Base-by-base conservation (phyloP, 2,113 vertebrate species). In the Aspiorhynchus laticeps region DNA sequence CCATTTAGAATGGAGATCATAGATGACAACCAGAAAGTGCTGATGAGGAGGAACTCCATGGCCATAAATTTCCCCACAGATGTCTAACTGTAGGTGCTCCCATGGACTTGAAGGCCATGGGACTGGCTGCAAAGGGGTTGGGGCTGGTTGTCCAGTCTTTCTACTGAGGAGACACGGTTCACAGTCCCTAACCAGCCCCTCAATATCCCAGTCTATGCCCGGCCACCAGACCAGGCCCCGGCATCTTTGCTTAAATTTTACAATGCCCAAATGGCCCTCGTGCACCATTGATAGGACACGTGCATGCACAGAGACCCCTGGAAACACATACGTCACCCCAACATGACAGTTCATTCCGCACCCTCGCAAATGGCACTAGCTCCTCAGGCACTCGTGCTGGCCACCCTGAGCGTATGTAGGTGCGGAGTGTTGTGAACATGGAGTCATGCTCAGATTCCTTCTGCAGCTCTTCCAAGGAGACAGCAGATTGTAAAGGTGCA, bases 271-370 rank as follows among this genome's bases (percentile, higher is more conserved):
- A n/a, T 74, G 38, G 2, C 36, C 36, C 71, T 41, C 15, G 7
- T 71, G 67, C 2, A 15, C 67, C 67, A 71, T 80, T 59, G 78
- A 31, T 59, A 80, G 28, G 24, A 80, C 28, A 10, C 78, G 17
- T 8, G 53, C 78, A 53, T 8, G 28, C 78, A 75, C 74, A 85
- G n/a, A 78, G 36, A 51, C 74, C 56, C n/a, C 15, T 61, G 53
- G 51, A 85, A 73, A 85, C 74, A 85, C 3, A 43, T 43, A 69
- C 56, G 8, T 77, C 73, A 19, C 36, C 73, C 83, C 84, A 85
- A 51, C 31, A 85, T n/a, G 83, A 85, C 24, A 85, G 83, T 85
- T 85, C 19, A 28, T 85, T 33, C 9, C 24, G 28, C 19, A 85
- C 69, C 21, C 46, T 85, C 1, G 73, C 28, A 26, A 85, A 85